These are phyloP conservation scores for Drosophila borborema DNA, from an alignment of 2,888 invertebrate genomes.

Conservation along the genomic window DNA sequence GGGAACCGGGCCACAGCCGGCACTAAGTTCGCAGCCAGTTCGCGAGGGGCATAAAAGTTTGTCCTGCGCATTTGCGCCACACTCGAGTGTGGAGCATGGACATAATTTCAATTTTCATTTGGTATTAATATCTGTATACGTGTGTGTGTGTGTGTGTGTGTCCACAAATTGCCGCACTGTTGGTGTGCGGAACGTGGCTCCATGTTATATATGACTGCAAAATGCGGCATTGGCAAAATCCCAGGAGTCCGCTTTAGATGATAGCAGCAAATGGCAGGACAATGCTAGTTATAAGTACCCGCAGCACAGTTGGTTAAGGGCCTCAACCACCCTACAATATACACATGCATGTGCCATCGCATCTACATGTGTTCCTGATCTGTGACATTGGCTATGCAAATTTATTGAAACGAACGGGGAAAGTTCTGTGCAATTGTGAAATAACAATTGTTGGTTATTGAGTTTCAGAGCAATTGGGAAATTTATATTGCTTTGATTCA, in stretches of 20 bases:
- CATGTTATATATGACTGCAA: constrained; percentile 69
- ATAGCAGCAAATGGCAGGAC: constrained; percentile 65
- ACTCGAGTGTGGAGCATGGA: constrained; percentile 51
- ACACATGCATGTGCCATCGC: not conserved
- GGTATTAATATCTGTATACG: constrained; percentile 66
- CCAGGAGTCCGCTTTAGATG: constrained; percentile 73
- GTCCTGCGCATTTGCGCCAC: constrained; percentile 27
- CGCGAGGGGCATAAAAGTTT: constrained; percentile 51
- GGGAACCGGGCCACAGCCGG: constrained; percentile 25
- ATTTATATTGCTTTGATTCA: constrained; percentile 1
- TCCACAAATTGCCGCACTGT: constrained; percentile 70
- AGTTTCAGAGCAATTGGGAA: constrained; percentile 8
- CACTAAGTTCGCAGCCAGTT: constrained; percentile 21
- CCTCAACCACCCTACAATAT: not conserved
- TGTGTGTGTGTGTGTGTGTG: constrained; percentile 39
- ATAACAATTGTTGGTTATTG: constrained; percentile 12
- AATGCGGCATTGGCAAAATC: constrained; percentile 77
- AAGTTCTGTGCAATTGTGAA: constrained; percentile 28
- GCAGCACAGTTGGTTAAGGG: constrained; percentile 25
- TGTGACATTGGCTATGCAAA: constrained; percentile 42
- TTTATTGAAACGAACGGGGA: constrained; percentile 48
- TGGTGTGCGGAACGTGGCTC: constrained; percentile 22
- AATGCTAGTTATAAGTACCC: constrained; percentile 64
- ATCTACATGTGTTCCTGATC: not conserved
- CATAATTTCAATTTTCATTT: constrained; percentile 80